Conservation (phyloP, 30 jellyfish, hydroid and myxozoan genomes). For the Catostylus mosaicus region DNA sequence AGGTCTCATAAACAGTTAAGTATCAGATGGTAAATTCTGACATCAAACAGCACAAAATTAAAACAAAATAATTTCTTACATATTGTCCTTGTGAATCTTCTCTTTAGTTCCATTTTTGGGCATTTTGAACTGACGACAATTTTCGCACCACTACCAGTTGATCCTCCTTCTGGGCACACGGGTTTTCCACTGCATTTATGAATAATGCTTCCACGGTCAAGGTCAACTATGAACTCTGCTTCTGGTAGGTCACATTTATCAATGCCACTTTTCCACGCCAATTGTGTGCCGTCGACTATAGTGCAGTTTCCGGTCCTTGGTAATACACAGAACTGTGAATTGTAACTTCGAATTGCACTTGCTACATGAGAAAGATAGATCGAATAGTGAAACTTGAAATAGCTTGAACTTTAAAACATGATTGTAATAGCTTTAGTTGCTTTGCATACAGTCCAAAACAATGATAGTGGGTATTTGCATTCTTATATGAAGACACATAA, state of each 20-base stretch:
- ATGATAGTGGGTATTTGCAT: background rate
- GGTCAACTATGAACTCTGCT: conserved; percentile 78
- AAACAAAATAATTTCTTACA: conserved; percentile 4
- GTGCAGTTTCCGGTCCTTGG: conserved; percentile 90
- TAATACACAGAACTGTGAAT: conserved; percentile 63
- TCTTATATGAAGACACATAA: too few relatives aligned
- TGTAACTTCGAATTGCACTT: conserved; percentile 49
- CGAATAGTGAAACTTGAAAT: background rate
- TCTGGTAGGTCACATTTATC: conserved; percentile 73
- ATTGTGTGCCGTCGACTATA: conserved; percentile 56
- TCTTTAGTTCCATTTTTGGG: conserved; percentile 33
- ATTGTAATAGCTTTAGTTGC: background rate
- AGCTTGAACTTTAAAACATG: too few relatives aligned
- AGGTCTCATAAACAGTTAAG: too few relatives aligned
- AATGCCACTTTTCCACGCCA: conserved; percentile 72
- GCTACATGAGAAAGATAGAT: conserved; percentile 17
- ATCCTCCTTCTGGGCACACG: conserved; percentile 79
- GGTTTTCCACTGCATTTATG: conserved; percentile 94
- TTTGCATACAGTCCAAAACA: background rate
- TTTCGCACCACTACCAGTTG: conserved; percentile 2
- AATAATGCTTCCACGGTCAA: conserved; percentile 73
- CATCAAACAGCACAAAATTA: too few relatives aligned
- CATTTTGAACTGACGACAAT: conserved; percentile 57
- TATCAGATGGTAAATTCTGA: too few relatives aligned
- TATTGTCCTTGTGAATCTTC: conserved; percentile 52